Evolutionary conservation across 2,888 invertebrate species (phyloP), one percentile per base, ranked within the genome.

Genomic region (Leptinotarsa rubiginosa): DNA sequence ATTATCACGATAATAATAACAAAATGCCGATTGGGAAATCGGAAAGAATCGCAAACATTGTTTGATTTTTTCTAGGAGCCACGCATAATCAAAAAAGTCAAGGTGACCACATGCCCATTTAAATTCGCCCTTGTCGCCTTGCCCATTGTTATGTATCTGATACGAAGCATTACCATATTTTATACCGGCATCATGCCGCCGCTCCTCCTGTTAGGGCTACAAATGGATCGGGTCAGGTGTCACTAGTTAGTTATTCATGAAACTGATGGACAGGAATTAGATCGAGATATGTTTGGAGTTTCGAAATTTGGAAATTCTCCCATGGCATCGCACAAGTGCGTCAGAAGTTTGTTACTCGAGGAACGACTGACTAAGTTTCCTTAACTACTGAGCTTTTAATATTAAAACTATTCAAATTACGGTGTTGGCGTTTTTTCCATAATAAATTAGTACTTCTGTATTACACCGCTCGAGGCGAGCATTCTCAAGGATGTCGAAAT

Each of bases 71-170:
- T 62, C 31, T 1, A 31, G 31, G 7, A 62, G 47, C 41, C 47
- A 18, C 59, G 47, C 47, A 69, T 59, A 59, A 41, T 56, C 52
- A 68, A 41, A n/a, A 25, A 56, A 41, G 59, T 69, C 25, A 69
- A 69, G 22, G 59, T 59, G 69, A 69, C 52, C 52, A 67, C 56
- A 68, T 52, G 54, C 49, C 54, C 2, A 68, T 62, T 70, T 49
- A n/a, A 70, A 70, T 70, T 70, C 65, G 70, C 65, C 70, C 70
- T 71, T 65, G 70, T 65, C 52, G 52, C 65, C 47, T 65, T 65
- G 70, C 50, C 64, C 49, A 62, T 70, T 64, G 62, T 64, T 64
- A 70, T 49, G 52, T 65, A 64, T 49, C 25, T 65, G 54, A 70
- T 20, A 31, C n/a, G 59, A 4, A 18, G 4, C 50, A 71, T 71